Evolutionary conservation across 2,113 vertebrate genomes (phyloP), one percentile per base, ranked within the genome.

Genomic region (Helogale parvula): DNA sequence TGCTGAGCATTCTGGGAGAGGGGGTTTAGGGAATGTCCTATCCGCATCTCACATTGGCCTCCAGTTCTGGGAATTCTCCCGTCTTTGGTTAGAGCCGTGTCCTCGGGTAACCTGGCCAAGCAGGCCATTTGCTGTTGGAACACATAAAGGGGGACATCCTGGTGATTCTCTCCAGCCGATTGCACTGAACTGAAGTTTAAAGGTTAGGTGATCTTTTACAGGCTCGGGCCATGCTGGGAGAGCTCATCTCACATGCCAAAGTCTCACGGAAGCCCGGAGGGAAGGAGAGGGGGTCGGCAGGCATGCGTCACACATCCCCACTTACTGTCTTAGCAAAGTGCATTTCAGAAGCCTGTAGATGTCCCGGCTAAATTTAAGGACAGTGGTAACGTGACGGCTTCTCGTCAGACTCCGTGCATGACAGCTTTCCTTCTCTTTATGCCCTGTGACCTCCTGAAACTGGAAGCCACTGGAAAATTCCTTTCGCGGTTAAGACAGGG

Each of bases 391-490:
- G 3, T 27, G 57, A 92, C 47, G 72, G 27, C 35, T 79, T 63
- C 63, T 81, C 13, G 80, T 90, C 54, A 41, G 77, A 13, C 33
- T 47, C 84, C 66, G 68, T 93, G 45, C 21, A 2, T 27, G 68
- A 84, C 76, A 74, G 41, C 38, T 94, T 94, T 96, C 90, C 88
- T 96, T 90, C 71, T 76, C n/a, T 82, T 85, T 63, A 14, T 74
- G 57, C 80, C 71, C 66, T 23, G 23, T 87, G 31, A 60, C 79
- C 96, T 97, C 84, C 50, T 68, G 90, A 97, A 96, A 96, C 71
- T 29, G 68, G 77, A 97, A 80, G 12, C 90, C 13, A 3, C 84
- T 96, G 97, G 93, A 97, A 97, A 96, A 96, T 96, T 96, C 90
- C 96, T 90, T 77, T 76, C 81, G 54, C 80, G 4, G 41, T 68